Conservation (phyloP, 2,888 invertebrate genomes). For the Hydraecia micacea region DNA sequence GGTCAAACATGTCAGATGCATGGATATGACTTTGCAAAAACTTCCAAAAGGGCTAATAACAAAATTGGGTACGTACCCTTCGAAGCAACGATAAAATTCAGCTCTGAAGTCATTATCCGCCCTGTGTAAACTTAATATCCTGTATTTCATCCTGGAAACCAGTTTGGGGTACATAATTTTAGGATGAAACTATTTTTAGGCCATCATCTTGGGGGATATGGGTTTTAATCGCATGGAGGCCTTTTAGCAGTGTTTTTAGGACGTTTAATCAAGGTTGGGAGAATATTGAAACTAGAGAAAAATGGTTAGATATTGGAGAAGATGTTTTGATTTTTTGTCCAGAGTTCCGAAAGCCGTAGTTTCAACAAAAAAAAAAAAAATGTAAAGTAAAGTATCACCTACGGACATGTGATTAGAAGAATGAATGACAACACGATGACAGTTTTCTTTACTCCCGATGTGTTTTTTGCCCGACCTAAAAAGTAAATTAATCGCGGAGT, state of each 20-base stretch:
- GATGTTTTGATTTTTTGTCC: not conserved
- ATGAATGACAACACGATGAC: too few relatives aligned
- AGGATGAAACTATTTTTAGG: conserved; percentile 44
- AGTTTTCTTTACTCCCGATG: too few relatives aligned
- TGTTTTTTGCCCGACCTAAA: too few relatives aligned
- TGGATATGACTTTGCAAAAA: conserved; percentile 63
- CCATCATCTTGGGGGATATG: conserved; percentile 7
- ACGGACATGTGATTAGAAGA: too few relatives aligned
- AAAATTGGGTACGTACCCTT: conserved; percentile 66
- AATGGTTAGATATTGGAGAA: not conserved
- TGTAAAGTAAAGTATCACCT: too few relatives aligned
- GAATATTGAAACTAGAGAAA: not conserved
- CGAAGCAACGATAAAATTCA: conserved; percentile 55
- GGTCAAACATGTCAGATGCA: not conserved
- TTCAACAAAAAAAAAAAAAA: too few relatives aligned
- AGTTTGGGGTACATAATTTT: conserved; percentile 25
- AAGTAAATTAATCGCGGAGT: too few relatives aligned
- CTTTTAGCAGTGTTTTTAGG: not conserved
- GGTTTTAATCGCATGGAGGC: conserved; percentile 30
- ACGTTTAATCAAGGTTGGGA: conserved; percentile 1
- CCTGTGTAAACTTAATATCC: conserved; percentile 51
- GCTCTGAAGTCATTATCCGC: conserved; percentile 35
- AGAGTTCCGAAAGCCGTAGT: too few relatives aligned
- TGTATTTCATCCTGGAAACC: conserved; percentile 42
- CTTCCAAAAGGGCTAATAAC: conserved; percentile 63